Percentiles rank a stretch among this genome's conserved stretches.
These are phyloP conservation scores for Baronia brevicornis DNA, from an alignment of 2,888 invertebrate species.

Conservation along the genomic window DNA sequence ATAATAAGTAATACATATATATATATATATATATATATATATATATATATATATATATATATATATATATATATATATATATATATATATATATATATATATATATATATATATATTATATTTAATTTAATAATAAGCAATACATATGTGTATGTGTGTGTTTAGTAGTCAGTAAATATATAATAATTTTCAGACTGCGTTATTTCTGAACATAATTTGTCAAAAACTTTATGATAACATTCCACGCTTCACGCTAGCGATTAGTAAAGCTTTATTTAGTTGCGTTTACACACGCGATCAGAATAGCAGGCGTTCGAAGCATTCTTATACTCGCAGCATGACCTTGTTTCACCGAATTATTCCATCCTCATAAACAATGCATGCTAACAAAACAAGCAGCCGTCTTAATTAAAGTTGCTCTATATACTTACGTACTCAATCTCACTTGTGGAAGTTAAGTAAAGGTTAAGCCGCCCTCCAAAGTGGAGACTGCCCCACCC, in stretches of 20 bases:
- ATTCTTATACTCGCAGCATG: slow-evolving; percentile 8
- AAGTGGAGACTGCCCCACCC: slow-evolving; percentile 23
- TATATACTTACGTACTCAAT: slow-evolving; percentile 69
- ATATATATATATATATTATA: too few species aligned
- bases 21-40: too few species aligned
- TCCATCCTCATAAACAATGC: slow-evolving; percentile 63
- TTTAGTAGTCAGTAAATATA: too few species aligned
- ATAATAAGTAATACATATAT: too few species aligned
- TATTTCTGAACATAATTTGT: too few species aligned
- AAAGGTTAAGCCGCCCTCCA: slow-evolving; percentile 55
- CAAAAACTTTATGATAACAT: too few species aligned
- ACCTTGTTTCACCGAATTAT: slow-evolving; percentile 39
- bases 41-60: too few species aligned
- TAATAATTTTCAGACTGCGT: too few species aligned
- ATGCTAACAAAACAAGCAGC: slow-evolving; percentile 52
- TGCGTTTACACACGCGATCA: slow-evolving; percentile 10
- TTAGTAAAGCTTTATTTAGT: slow-evolving; percentile 9
- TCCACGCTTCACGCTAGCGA: slow-evolving; percentile 6
- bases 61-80: too few species aligned
- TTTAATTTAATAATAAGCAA: too few species aligned
- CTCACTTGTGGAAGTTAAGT: slow-evolving; percentile 68
- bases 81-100: too few species aligned
- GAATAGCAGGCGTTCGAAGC: slow-evolving; percentile 8
- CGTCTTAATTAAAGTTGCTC: slow-evolving; percentile 68
- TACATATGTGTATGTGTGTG: too few species aligned